Evolutionary conservation across 2,888 invertebrate genomes (phyloP), one percentile per base, ranked within the genome.

Genomic region (Hermodice carunculata): DNA sequence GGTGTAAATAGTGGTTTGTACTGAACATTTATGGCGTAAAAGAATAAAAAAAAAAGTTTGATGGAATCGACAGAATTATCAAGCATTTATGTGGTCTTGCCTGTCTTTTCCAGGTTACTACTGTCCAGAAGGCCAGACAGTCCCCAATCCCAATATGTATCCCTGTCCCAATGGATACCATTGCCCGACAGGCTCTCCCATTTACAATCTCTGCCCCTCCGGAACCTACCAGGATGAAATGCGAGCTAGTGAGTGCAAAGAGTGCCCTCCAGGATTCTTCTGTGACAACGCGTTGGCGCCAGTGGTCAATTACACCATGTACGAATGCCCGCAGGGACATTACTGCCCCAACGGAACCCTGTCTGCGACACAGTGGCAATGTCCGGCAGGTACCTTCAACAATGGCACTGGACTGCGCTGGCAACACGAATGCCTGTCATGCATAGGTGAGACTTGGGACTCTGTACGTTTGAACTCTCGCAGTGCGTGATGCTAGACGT

Each of bases 241-340:
- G 0, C 14, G 22, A 14, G 26, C 54, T 14, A 37, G 69, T 1
- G 59, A 61, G 3, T 84, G 84, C 66, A 82, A 81, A 65, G 69
- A 73, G 17, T 84, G 84, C 66, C 77, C 78, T n/a, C 70, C 74
- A 34, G 83, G 83, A 1, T 84, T 76, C 72, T 84, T 79, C 73
- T 84, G 84, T 70, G 81, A 84, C 66, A 79, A 79, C 57, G 67
- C 76, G 49, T 51, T 74, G 17, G 80, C 76, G 22, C 73, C 81
- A 0, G 78, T 84, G 42, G 77, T 78, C 46, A 80, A 80, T 69
- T 79, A 78, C 56, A 81, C 82, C 1, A 37, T 61, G 8, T 80
- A 75, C 51, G 68, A 71, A n/a, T 84, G 84, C 62, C 82, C 83
- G 11, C 67, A 74, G 71, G 83, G 81, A 22, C 70, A 79, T 63